Percentiles rank a stretch among this genome's conserved stretches.
Evolutionary conservation across 2,888 invertebrate species (phyloP).

Genomic region (Furcula furcula): DNA sequence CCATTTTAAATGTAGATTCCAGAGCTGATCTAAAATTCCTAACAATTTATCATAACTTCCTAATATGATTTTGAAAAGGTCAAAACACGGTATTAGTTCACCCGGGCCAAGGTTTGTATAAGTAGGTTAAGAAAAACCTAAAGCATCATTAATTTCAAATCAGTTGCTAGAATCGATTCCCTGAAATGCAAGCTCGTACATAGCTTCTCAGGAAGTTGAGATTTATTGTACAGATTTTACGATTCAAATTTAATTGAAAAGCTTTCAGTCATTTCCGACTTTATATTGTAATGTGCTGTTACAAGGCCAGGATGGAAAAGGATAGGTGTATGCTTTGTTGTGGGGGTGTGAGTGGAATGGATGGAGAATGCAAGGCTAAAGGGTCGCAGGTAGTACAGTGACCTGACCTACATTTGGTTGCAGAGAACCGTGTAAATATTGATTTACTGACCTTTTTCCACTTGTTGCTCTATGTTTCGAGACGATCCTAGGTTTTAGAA

Average conservation of each 20-base stretch:
- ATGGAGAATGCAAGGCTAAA: slow-evolving; percentile 67
- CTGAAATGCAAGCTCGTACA: slow-evolving; percentile 46
- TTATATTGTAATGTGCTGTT: slow-evolving; percentile 65
- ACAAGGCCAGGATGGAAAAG: slow-evolving; percentile 62
- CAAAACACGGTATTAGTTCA: slow-evolving; percentile 15
- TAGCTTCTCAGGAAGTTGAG: slow-evolving; percentile 26
- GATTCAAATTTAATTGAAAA: slow-evolving; percentile 57
- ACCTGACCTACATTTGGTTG: slow-evolving; percentile 75
- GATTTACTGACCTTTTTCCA: slow-evolving; percentile 66
- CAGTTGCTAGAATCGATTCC: slow-evolving; percentile 58
- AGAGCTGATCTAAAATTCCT: background rate
- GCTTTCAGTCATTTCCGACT: slow-evolving; percentile 61
- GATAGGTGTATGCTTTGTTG: slow-evolving; percentile 35
- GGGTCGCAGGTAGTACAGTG: slow-evolving; percentile 74
- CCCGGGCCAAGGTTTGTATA: slow-evolving; percentile 51
- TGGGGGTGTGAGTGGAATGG: slow-evolving; percentile 40
- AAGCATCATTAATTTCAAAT: slow-evolving; percentile 64
- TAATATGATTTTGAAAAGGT: slow-evolving; percentile 15
- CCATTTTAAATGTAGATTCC: background rate
- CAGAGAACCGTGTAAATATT: slow-evolving; percentile 73
- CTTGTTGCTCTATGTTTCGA: slow-evolving; percentile 62
- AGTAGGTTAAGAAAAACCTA: slow-evolving; percentile 59
- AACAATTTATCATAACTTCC: background rate
- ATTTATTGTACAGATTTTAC: slow-evolving; percentile 34
- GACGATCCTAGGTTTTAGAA: slow-evolving; percentile 30